Evolutionary conservation across 2,113 vertebrate genomes (phyloP).

Genomic region (Zapornia atra): DNA sequence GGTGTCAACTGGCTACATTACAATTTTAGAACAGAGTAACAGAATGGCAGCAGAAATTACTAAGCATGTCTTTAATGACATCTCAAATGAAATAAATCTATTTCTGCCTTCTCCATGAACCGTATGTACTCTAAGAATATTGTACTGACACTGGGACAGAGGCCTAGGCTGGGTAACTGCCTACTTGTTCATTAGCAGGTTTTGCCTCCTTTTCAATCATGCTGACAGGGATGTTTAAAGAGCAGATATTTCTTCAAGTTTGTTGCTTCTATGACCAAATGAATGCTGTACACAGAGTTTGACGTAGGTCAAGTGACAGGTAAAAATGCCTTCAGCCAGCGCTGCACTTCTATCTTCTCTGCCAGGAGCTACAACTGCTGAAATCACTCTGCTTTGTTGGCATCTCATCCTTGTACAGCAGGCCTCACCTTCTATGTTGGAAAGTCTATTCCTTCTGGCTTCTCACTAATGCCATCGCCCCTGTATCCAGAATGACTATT

Average conservation of each 20-base stretch:
- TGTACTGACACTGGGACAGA: background rate
- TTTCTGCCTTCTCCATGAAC: background rate
- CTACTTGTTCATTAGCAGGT: conserved; percentile 80
- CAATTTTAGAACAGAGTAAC: background rate
- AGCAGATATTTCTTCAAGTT: background rate
- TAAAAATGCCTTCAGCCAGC: background rate
- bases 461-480: background rate
- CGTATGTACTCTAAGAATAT: background rate
- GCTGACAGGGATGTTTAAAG: conserved; percentile 36
- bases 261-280: background rate
- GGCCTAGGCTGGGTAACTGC: conserved; percentile 44
- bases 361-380: background rate
- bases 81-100: background rate
- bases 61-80: background rate
- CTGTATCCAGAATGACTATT: background rate
- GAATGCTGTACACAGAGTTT: background rate
- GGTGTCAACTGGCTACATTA: background rate
- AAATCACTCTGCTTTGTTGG: accelerated
- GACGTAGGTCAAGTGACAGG: background rate
- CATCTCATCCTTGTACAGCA: background rate
- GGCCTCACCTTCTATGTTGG: background rate
- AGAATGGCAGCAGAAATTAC: background rate
- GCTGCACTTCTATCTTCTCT: background rate
- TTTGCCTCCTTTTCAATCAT: conserved; percentile 81
- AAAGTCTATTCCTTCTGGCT: background rate